Base-by-base conservation (phyloP, 2,888 invertebrate genomes). In the Xylocampa areola region DNA sequence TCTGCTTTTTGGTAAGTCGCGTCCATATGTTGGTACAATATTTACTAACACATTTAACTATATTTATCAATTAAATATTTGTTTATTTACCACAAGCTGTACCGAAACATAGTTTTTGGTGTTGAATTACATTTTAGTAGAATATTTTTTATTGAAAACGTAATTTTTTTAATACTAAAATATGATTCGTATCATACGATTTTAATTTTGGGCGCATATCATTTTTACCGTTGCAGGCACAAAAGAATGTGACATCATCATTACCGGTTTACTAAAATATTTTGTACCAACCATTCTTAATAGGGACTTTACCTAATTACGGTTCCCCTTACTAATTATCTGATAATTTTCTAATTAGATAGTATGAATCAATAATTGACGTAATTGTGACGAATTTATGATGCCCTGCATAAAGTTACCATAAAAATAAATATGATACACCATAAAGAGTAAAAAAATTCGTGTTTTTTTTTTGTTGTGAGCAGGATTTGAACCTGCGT, bases 1-100 rank as follows among this genome's bases (percentile, higher is more conserved):
- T 81, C 94, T 10, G 76, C 90, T 16, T 95, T 95, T 78, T 92
- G 95, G 95, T 95, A 88, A 94, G 95, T 84, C 11, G 43, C 1
- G 11, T 58, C 82, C 85, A 84, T 89, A 87, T 88, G 82, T 61
- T 77, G n/a, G 1, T 45, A 33, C 11, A 66, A 32, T 61, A 69
- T 67, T 52, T 64, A 54, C 58, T 27, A 58, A 44, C 39, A 65
- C 36, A 62, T 63, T 63, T 73, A 52, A 30, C 7, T 35, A n/a
- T 21, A 49, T 61, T 82, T 77, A 73, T 81, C 67, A 78, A 76
- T 79, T 40, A 82, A 73, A 77, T 59, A 41, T 51, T 1, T 23
- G 8, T 50, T 30, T 7, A 30, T 29, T 36, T 13, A 1, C 2
- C 10, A 1, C 13, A 37, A 25, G 36, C 27, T 1, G 0, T 17